Evolutionary conservation across 64 coral and sea anemone species (phyloP), one percentile per base, ranked within the genome.

Genomic region (Pocillopora verrucosa): DNA sequence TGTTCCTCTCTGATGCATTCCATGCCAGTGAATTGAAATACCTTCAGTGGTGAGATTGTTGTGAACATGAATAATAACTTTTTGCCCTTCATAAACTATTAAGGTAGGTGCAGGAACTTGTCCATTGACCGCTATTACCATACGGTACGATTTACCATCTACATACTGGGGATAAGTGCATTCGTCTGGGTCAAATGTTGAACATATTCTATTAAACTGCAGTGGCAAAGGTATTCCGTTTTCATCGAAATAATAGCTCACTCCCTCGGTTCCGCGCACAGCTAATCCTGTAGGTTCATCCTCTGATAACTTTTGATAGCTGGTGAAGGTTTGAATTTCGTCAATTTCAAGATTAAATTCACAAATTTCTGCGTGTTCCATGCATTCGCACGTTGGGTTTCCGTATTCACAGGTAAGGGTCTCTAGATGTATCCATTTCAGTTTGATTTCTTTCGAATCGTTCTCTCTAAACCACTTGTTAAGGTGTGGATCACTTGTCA

Each of bases 1-100:
- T n/a, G 89, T 87, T 72, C 79, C 73, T 13, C 58, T 87, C 83
- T 90, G 89, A 58, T 90, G 82, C 34, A 94, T 79, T 20, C 92
- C 92, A 73, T 94, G 92, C 92, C 88, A 90, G 20, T 94, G 88
- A 72, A 94, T 91, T 51, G 93, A 87, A 15, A 91, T 87, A 11
- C 82, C 93, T 51, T 94, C 93, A 77, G 24, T 87, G 9, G 85
- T 70, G 17, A 90, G 88, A 35, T 80, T 25, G 37, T 94, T 94
- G 36, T 78, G 25, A 65, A 93, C 91, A 20, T 34, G 76, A 26
- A 93, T 25, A 80, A 63, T 15, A 76, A 89, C 62, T 13, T 22
- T 22, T 76, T 82, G 65, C 37, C 79, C 86, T 77, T 95, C 89
- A 26, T 63, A 36, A 45, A 92, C 79, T 79, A 92, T 90, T 16